Base-by-base conservation (phyloP, 2,113 vertebrate species). In the Oryzias melastigma region DNA sequence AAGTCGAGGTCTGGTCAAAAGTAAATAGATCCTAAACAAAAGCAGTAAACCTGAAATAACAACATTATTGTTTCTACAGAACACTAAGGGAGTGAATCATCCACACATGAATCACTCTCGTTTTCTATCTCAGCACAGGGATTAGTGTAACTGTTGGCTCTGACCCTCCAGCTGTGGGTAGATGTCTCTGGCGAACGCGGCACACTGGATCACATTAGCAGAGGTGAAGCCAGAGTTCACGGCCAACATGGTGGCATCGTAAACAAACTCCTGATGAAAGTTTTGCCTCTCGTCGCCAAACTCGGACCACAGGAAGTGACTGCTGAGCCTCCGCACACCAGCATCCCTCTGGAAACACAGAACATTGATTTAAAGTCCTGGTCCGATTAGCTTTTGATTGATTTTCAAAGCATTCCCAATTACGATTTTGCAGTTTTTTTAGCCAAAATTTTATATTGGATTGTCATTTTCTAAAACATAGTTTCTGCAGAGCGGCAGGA, bases 221-320 rank as follows among this genome's bases (percentile, higher is more conserved):
- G 87, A 85, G 16, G 80, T 27, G 63, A 90, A 68, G 52, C 87
- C 88, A 7, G 66, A 25, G 48, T 45, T 50, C 0, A 54, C 41
- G 0, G 82, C 71, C 0, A 80, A 85, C 81, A 81, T 66, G 5
- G 75, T 58, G 1, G 48, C 25, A 14, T 88, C 85, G 4, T 83
- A 86, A 5, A 88, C 87, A 56, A 91, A 91, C 52, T 86, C 77
- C 56, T 90, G 88, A 52, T 87, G 85, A 62, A 87, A 78, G 51
- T 20, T 0, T 7, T 25, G 73, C 1, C 49, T 79, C 1, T 81
- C 52, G 1, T 83, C 84, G 0, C 41, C 29, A 73, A 85, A 86
- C 49, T 88, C 83, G 0, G 54, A 42, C 89, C 88, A 90, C 0
- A 58, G 60, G 73, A 88, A 85, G 73, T 78, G 85, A 63, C n/a